Evolutionary conservation across 2,113 vertebrate genomes (phyloP).

Genomic region (Passer montanus): DNA sequence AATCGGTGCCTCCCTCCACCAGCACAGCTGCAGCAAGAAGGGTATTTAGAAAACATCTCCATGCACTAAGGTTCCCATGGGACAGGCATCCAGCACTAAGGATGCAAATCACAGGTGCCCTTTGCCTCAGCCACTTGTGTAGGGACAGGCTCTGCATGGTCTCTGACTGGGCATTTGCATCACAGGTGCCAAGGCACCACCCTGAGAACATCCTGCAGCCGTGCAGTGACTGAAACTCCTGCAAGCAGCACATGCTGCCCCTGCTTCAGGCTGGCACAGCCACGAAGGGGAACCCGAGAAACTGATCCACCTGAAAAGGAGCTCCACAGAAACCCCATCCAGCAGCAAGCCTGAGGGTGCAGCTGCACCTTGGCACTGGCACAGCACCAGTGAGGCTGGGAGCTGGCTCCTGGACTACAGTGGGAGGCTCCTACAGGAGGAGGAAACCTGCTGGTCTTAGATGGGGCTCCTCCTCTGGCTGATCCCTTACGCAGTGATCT

Average conservation of each 20-base stretch:
- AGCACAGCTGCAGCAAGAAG: background rate
- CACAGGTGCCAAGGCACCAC: background rate
- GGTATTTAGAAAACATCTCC: background rate
- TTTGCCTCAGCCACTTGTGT: background rate
- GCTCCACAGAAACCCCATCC: fast-evolving
- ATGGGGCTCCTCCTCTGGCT: background rate
- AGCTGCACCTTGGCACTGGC: background rate
- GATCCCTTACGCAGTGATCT: background rate
- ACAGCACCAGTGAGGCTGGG: background rate
- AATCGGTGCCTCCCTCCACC: background rate
- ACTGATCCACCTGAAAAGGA: background rate
- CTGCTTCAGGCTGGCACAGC: background rate
- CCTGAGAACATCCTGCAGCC: background rate
- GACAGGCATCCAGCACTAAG: background rate
- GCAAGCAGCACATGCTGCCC: background rate
- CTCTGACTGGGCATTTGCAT: background rate
- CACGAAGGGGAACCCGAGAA: background rate
- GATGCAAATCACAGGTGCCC: background rate
- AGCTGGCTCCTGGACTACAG: background rate
- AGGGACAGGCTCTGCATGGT: background rate
- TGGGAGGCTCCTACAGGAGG: background rate
- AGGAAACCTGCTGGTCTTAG: background rate
- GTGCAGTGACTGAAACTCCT: background rate
- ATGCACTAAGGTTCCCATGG: background rate
- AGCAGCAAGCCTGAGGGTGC: background rate